These are phyloP conservation scores for Tragelaphus oryx DNA, from an alignment of 2,797 vertebrate species.

Conservation along the genomic window DNA sequence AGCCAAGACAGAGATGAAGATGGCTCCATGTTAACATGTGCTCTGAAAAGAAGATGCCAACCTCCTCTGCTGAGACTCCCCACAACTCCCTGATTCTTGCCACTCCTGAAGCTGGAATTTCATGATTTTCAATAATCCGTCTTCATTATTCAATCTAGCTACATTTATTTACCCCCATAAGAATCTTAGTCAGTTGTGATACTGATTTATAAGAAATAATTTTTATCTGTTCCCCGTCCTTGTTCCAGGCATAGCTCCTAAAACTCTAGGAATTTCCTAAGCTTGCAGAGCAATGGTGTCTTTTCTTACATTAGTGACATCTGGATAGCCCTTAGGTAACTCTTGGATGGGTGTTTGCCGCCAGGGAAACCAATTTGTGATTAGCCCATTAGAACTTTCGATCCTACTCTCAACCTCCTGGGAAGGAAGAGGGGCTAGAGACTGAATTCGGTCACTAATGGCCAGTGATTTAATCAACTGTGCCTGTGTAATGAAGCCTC, in stretches of 20 bases:
- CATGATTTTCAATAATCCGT: background rate
- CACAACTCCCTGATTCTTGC: background rate
- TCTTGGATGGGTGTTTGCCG: background rate
- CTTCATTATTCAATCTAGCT: background rate
- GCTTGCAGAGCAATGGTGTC: background rate
- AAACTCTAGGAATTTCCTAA: background rate
- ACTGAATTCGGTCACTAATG: background rate
- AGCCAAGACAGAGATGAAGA: background rate
- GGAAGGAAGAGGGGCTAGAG: background rate
- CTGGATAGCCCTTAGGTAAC: background rate
- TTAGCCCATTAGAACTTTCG: background rate
- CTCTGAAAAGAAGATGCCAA: background rate
- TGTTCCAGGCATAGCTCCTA: background rate
- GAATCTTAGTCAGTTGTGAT: background rate
- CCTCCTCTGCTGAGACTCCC: background rate
- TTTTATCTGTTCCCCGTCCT: background rate
- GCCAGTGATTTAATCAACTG: background rate
- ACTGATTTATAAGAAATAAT: background rate
- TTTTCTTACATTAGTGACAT: background rate
- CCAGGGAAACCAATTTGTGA: background rate
- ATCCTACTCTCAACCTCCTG: background rate
- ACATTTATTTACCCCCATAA: background rate
- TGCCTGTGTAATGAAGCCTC: background rate
- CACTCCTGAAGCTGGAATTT: background rate
- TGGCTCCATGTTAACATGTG: fast-evolving